These are phyloP conservation scores for Chondrosia reniformis DNA, from an alignment of 37 sponge, comb jelly and placozoan species.

Conservation along the genomic window DNA sequence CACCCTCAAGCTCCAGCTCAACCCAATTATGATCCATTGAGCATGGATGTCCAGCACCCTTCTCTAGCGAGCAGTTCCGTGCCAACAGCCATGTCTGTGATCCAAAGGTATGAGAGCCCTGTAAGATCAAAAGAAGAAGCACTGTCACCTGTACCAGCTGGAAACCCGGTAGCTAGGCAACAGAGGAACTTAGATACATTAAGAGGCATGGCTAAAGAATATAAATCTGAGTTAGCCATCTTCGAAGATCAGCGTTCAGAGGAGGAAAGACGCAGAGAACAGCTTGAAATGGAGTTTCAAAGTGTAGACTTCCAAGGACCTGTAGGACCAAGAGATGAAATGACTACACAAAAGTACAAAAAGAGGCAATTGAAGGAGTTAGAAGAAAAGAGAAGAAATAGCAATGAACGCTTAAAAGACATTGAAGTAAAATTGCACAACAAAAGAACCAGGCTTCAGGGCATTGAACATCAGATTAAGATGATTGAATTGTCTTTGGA, in stretches of 20 bases:
- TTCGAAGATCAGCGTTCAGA: neutral
- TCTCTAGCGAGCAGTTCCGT: constrained; percentile 27
- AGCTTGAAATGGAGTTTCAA: neutral
- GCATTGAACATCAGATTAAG: constrained; percentile 24
- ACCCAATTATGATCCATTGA: constrained; percentile 15
- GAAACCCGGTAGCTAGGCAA: neutral
- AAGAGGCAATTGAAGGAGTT: constrained; percentile 29
- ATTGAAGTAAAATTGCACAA: constrained; percentile 22
- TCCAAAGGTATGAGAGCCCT: neutral
- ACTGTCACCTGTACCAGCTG: neutral
- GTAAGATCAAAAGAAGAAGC: constrained; percentile 9
- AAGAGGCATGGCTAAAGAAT: constrained; percentile 31
- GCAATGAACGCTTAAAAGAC: constrained; percentile 15
- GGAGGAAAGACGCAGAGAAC: neutral
- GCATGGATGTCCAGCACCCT: constrained; percentile 58
- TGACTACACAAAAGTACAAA: no score
- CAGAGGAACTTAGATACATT: neutral
- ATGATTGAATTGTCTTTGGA: constrained; percentile 6
- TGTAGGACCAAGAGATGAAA: neutral
- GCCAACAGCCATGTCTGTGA: neutral
- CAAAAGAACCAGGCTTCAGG: constrained; percentile 31
- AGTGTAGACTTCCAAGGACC: neutral
- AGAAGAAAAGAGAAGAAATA: constrained; percentile 20
- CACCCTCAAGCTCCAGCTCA: constrained; percentile 1
- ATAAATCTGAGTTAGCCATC: constrained; percentile 28